Base-by-base conservation (phyloP, 2,888 invertebrate genomes). In the Acholoe squamosa region DNA sequence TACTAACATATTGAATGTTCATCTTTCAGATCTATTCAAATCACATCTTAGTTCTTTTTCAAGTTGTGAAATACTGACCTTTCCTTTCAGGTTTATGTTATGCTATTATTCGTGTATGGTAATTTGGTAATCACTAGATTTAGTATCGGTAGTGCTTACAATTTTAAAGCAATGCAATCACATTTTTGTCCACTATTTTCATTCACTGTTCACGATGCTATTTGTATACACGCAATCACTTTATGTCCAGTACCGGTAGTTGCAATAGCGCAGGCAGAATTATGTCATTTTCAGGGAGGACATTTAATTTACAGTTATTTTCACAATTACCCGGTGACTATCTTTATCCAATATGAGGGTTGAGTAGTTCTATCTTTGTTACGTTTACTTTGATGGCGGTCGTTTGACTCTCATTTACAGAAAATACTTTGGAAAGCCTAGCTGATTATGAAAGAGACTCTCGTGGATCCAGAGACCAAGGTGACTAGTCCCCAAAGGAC, bases 391-490 rank as follows among this genome's bases (percentile, higher is more conserved):
- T 76, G 76, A 76, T 43, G 33, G 84, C 54, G 56, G 19, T 67
- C 89, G n/a, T 56, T 19, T 19, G 43, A 86, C 19, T 86, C 86
- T 86, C 86, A 14, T 19, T 86, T 86, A 86, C 86, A 86, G 86
- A 86, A 86, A 22, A 86, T 22, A 56, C 28, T 86, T 56, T 86
- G 86, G 86, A 86, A 28, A 86, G 33, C 86, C 56, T 86, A 86
- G 86, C 86, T 25, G 86, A 86, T 56, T 86, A 54, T 86, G 86
- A 86, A 86, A 52, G 86, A 54, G 56, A 86, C 86, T 86, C 86
- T 86, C 86, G 54, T 22, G 86, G 86, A 86, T 22, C 16, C 86
- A 25, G 56, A 86, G 56, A 86, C 28, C 52, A 86, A 86, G 86
- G 86, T 86, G 54, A 52, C 33, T 86, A 76, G 31, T 14, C 61